phyloP scores from a whole-genome alignment of 1,140 invertebrate genomes.

The Drosophila athabasca region DNA sequence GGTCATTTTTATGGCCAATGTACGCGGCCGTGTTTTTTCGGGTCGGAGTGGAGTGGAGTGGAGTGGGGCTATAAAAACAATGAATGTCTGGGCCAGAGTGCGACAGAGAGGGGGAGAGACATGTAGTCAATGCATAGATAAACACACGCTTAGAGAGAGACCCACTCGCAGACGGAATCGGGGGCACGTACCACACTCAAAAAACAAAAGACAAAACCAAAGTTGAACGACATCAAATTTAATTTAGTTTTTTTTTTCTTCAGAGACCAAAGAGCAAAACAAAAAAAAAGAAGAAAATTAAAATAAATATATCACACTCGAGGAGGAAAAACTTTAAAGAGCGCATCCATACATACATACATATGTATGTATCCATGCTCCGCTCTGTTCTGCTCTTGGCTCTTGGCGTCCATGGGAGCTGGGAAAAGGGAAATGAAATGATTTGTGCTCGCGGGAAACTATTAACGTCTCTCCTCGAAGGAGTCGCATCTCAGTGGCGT shows the following conservation, averaged over 20 bases:
- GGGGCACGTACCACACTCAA: constrained; percentile 62
- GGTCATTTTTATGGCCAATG: constrained; percentile 70
- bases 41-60: too few species aligned
- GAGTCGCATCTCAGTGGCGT: constrained; percentile 16
- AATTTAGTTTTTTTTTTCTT: constrained; percentile 32
- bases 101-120: background rate
- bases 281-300: constrained; percentile 51
- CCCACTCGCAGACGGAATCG: background rate
- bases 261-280: constrained; percentile 6
- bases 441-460: constrained; percentile 50
- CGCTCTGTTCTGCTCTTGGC: too few species aligned
- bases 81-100: constrained; percentile 1
- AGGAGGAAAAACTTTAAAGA: constrained; percentile 38
- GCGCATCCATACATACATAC: constrained; percentile 12
- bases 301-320: constrained; percentile 61
- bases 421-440: constrained; percentile 40
- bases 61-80: constrained; percentile 42
- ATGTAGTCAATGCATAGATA: constrained; percentile 59
- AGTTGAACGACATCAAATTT: constrained; percentile 74
- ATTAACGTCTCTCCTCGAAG: constrained; percentile 68
- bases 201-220: constrained; percentile 27
- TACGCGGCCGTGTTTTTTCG: constrained; percentile 39
- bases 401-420: background rate
- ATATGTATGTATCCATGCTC: too few species aligned
- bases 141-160: constrained; percentile 26